Conservation (phyloP, 2,113 vertebrate species). For the Poicephalus meyeri region DNA sequence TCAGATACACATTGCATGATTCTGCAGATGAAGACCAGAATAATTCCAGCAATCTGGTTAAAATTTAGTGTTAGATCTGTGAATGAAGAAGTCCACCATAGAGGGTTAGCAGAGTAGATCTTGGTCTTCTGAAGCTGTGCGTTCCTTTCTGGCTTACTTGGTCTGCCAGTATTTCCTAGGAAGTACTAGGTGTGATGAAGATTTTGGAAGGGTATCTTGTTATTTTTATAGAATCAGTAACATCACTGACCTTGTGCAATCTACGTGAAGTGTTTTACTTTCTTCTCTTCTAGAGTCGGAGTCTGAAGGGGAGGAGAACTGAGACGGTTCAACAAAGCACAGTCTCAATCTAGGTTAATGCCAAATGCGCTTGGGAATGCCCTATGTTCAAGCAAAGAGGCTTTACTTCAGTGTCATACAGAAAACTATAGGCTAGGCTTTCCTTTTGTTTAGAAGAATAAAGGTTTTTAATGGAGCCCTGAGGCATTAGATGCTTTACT, state of each 20-base stretch:
- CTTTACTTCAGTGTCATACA: constrained; percentile 75
- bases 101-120: background rate
- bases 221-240: background rate
- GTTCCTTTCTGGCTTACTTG: background rate
- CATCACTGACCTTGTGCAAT: background rate
- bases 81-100: background rate
- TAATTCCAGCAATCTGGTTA: background rate
- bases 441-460: constrained; percentile 74
- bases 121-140: background rate
- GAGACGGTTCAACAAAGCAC: constrained; percentile 58
- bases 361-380: constrained; percentile 62
- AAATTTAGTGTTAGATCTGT: background rate
- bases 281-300: constrained; percentile 82
- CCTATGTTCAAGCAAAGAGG: constrained; percentile 64
- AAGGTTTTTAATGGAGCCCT: constrained; percentile 74
- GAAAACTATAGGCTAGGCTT: constrained; percentile 73
- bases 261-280: background rate
- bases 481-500: constrained; percentile 72
- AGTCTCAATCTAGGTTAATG: constrained; percentile 44
- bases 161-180: background rate
- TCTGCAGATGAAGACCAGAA: background rate
- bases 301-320: constrained; percentile 87
- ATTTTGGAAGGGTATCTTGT: background rate
- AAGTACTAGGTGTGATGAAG: background rate
- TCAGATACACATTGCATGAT: background rate